Evolutionary conservation across 2,797 vertebrate species (phyloP), one percentile per base, ranked within the genome.

Genomic region (Ficedula albicollis): DNA sequence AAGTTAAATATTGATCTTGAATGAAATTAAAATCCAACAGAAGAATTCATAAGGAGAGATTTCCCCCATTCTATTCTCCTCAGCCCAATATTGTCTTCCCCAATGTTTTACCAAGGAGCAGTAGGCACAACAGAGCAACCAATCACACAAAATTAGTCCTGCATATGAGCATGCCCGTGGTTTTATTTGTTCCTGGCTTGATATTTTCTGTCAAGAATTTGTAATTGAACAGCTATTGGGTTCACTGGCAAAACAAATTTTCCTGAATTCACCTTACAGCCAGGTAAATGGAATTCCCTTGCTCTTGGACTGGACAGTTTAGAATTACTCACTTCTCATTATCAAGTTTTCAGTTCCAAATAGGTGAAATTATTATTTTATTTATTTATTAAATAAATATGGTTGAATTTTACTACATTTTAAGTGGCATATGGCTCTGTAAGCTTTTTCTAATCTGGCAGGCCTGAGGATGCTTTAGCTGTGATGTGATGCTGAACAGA

Each of bases 161-260:
- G 8, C 18, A 39, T 7, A 80, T 0, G 9, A 81, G 3, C 9
- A n/a, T 44, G 10, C 0, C 7, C 17, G 21, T 29, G 15, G 1
- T 80, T 63, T 43, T 12, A 38, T 52, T 76, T 55, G 3, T 20
- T 64, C 15, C 17, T 59, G 34, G 10, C 14, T 77, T 73, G 63
- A 87, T 62, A 9, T 10, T 56, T 84, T 69, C n/a, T 52, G 26
- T 25, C 32, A 72, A 38, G 43, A 69, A 2, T 21, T 49, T 8
- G 2, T 48, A 51, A 32, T 36, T 34, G 6, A 56, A 26, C 29
- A 75, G 43, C 6, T 15, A 8, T 15, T 84, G n/a, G 17, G 22
- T 58, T 88, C n/a, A 46, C 12, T 4, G 22, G 26, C 26, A 68
- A 81, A 85, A 39, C 2, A 54, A 14, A 13, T 51, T n/a, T 76